Percentiles rank a stretch among this genome's conserved stretches.
Evolutionary conservation across 2,113 vertebrate genomes (phyloP).

Genomic region (Stegastes partitus): DNA sequence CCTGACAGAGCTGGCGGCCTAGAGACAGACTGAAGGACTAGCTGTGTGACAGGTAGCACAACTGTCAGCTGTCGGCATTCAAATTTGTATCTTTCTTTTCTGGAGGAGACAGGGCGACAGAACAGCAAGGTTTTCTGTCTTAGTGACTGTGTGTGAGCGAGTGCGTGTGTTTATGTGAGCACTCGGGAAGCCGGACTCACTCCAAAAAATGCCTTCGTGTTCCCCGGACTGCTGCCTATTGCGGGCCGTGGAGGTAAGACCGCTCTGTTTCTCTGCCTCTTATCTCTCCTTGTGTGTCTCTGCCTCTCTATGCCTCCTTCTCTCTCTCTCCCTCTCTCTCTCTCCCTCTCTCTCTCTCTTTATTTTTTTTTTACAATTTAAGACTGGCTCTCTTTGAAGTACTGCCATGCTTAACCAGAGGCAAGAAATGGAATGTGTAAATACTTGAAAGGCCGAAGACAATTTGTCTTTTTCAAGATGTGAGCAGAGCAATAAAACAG

Average conservation of each 20-base stretch:
- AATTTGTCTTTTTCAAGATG: slow-evolving; percentile 43
- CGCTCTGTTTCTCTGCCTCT: slow-evolving; percentile 53
- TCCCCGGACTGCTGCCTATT: slow-evolving; percentile 93
- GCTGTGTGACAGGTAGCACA: slow-evolving; percentile 71
- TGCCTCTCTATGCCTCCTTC: slow-evolving; percentile 22
- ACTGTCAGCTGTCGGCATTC: slow-evolving; percentile 63
- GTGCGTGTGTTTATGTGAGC: slow-evolving; percentile 47
- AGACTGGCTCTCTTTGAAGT: slow-evolving; percentile 46
- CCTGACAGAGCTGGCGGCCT: slow-evolving; percentile 28
- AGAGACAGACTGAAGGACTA: slow-evolving; percentile 62
- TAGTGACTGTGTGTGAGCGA: slow-evolving; percentile 51
- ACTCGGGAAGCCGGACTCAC: slow-evolving; percentile 72
- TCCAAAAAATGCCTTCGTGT: slow-evolving; percentile 93
- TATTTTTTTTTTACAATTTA: slow-evolving; percentile 28
- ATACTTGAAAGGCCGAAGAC: slow-evolving; percentile 34
- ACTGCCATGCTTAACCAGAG: slow-evolving; percentile 21
- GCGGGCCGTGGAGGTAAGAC: slow-evolving; percentile 91
- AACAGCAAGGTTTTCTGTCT: slow-evolving; percentile 51
- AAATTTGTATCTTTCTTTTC: slow-evolving; percentile 54
- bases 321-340: slow-evolving; percentile 31
- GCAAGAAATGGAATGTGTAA: slow-evolving; percentile 31
- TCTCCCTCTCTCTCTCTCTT: slow-evolving; percentile 29
- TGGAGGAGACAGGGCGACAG: slow-evolving; percentile 49
- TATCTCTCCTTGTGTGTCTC: slow-evolving; percentile 42
- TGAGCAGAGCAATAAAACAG: slow-evolving; percentile 25